Base-by-base conservation (phyloP, 2,888 invertebrate genomes). In the Mantis religiosa region DNA sequence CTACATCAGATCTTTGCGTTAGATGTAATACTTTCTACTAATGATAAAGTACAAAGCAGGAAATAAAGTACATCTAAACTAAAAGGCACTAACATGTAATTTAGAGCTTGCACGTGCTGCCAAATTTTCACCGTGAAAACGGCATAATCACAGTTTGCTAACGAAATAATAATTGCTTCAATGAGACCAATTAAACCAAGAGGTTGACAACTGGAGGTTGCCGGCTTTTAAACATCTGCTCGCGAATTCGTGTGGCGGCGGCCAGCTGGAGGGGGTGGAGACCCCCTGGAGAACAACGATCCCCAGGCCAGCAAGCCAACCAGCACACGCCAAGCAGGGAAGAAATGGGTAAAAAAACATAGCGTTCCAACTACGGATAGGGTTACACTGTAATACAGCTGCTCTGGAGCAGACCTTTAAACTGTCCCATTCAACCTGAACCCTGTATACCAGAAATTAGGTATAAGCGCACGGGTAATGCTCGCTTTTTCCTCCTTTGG, bases 211-310 rank as follows among this genome's bases (percentile, higher is more conserved):
- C 25, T 20, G 54, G 20, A 71, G 54, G 54, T 15, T 71, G 25
- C 54, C 54, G 54, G 54, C 14, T 71, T 71, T 71, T 71, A 15
- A 86, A 86, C 86, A 86, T 86, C 86, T 86, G 86, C 86, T 86
- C 54, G 86, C 86, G 54, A 81, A 86, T 41, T 81, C 71, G 86
- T 86, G 28, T 54, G 27, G 54, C 30, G 28, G 28, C 6, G n/a
- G 86, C 20, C 86, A 81, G 86, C 71, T 86, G 81, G 86, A 81
- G 86, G 86, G 47, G 54, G 12, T 27, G 81, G 28, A 86, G 47
- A 54, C 81, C 86, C 86, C 30, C 3, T 25, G 54, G 54, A 71
- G 54, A 71, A 15, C 54, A 25, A 71, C 54, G 54, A 25, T 71
- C 54, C 54, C 54, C 54, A 71, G 54, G 54, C 54, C 54, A 71